A percentile compares a stretch with the other conserved stretches of the same genome.
Evolutionary conservation across 2,888 invertebrate genomes (phyloP).

Genomic region (Hypomecis atomaria): DNA sequence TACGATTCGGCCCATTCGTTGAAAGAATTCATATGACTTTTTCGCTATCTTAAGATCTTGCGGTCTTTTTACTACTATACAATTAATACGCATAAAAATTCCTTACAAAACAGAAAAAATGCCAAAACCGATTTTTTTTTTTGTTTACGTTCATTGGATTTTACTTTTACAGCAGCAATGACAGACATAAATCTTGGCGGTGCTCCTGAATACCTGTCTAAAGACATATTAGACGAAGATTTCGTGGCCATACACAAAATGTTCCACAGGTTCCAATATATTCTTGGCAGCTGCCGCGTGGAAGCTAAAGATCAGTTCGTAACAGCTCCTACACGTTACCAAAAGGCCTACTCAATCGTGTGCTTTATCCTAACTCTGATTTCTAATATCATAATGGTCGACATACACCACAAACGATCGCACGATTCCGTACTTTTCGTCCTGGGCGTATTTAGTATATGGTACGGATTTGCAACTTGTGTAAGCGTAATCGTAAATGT

Average conservation of each 20-base stretch:
- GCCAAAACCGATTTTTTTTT: no score
- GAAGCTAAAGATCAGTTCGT: conserved; percentile 57
- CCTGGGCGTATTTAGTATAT: conserved; percentile 39
- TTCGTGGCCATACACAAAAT: conserved; percentile 53
- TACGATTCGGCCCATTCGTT: no score
- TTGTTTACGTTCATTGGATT: not conserved
- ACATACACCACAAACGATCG: conserved; percentile 34
- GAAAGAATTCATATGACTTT: no score
- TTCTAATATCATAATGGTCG: conserved; percentile 33
- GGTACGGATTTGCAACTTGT: conserved; percentile 45
- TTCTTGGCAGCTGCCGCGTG: conserved; percentile 60
- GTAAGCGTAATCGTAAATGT: conserved; percentile 53
- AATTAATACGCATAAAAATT: no score
- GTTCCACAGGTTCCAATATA: conserved; percentile 51
- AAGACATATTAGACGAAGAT: conserved; percentile 60
- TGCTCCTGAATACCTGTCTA: conserved; percentile 57
- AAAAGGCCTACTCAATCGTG: conserved; percentile 56
- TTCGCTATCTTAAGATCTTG: no score
- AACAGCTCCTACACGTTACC: conserved; percentile 54
- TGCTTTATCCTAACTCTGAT: conserved; percentile 39
- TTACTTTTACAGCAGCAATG: conserved; percentile 13
- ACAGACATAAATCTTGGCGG: conserved; percentile 24
- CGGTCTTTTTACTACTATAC: no score
- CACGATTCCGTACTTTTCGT: conserved; percentile 36
- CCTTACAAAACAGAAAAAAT: not conserved